Evolutionary conservation across 1,140 invertebrate genomes (phyloP), one percentile per base, ranked within the genome.

Genomic region (Drosophila paulistorum): DNA sequence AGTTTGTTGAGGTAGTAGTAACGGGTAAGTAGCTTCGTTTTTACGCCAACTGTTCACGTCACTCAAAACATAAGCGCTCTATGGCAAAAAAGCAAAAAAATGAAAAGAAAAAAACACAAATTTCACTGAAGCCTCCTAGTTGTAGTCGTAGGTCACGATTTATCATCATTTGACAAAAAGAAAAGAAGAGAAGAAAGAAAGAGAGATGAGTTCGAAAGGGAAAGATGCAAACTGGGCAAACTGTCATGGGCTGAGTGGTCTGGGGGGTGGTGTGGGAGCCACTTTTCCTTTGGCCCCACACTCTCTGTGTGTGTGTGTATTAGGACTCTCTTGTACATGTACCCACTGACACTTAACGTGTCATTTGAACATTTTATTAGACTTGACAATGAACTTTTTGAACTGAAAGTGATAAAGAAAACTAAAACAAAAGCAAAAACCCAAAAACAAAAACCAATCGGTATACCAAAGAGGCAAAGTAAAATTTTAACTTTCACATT

Each of bases 131-230:
- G 54, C 84, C 76, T 42, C 45, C 45, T 69, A 67, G 70, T 51
- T 51, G 45, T 51, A 51, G 45, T 51, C 76, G 60, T 41, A 58
- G 80, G 84, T 87, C 84, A 87, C 84, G 84, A 87, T 87, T 87
- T 87, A 87, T 89, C 84, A 87, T 87, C 84, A 87, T 89, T 86
- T 87, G 82, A 86, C 80, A 89, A 87, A 87, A 86, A 85, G 79
- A 78, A 71, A 86, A 86, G 74, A 71, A 72, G 70, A 45, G 71
- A 59, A 63, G 64, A 55, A 23, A 61, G 26, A 57, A 55, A 35
- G 13, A 11, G 37, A 37, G n/a, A 54, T 41, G 10, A 11, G 7
- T 14, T 17, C 11, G 37, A 48, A 62, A 42, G 41, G 57, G 57
- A 60, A 55, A 74, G 57, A 63, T 45, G 39, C 35, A 26, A 37